A percentile compares a stretch with the other conserved stretches of the same genome.
Conservation (phyloP, 2,113 vertebrate genomes). For the Lepus europaeus region DNA sequence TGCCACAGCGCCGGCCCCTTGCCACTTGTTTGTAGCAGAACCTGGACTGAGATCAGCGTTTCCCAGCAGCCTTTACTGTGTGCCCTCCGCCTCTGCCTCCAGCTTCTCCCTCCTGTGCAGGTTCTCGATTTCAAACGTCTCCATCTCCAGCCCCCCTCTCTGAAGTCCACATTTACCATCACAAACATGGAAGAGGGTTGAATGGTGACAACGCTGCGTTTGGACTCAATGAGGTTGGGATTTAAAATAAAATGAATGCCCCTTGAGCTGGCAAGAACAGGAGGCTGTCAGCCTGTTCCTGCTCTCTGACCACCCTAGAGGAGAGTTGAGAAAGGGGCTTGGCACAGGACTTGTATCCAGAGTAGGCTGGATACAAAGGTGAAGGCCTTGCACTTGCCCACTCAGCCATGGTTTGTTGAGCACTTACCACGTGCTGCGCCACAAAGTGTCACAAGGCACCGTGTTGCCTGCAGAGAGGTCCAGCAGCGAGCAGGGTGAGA, state of each 20-base stretch:
- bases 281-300: background rate
- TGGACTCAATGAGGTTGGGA: background rate
- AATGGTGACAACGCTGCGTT: background rate
- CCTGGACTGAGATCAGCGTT: background rate
- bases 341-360: background rate
- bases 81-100: background rate
- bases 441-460: accelerated
- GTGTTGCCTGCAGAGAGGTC: background rate
- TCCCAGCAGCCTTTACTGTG: background rate
- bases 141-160: background rate
- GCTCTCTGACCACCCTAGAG: background rate
- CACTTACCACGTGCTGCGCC: background rate
- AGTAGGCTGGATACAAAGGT: background rate
- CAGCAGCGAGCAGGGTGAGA: background rate
- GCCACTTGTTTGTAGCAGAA: background rate
- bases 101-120: background rate
- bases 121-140: background rate
- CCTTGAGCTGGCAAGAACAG: background rate
- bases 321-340: background rate
- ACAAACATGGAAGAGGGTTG: background rate
- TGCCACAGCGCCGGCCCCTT: too few species aligned
- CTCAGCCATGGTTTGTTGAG: background rate
- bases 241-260: background rate
- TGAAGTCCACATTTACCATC: background rate
- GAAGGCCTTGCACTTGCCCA: background rate